phyloP scores from a whole-genome alignment of 2,113 vertebrate genomes.

The Asarcornis scutulata region DNA sequence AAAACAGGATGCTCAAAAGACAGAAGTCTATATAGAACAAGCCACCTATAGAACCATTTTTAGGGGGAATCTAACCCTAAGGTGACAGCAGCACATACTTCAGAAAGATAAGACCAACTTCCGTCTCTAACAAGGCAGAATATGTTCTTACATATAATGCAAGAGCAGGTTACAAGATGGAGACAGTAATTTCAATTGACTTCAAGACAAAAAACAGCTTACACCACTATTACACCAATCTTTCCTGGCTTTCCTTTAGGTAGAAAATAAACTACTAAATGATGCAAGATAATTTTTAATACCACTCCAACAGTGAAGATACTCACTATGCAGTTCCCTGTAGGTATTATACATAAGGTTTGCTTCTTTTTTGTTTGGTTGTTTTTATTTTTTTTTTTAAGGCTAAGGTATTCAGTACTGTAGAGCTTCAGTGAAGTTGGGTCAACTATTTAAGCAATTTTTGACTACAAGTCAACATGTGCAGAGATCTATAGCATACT shows the following conservation, averaged over 20 bases:
- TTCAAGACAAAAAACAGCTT: neutral
- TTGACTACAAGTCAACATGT: constrained; percentile 31
- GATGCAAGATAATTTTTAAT: neutral
- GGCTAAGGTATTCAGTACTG: constrained; percentile 57
- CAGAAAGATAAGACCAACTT: neutral
- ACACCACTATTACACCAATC: neutral
- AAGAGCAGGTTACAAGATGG: neutral
- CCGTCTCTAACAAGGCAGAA: neutral
- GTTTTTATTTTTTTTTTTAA: neutral
- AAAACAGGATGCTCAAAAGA: neutral
- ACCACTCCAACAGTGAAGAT: neutral
- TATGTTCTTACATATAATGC: neutral
- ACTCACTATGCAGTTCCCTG: constrained; percentile 2
- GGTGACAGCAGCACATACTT: neutral
- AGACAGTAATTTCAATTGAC: neutral
- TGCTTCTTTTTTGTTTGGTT: neutral
- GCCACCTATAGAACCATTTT: neutral
- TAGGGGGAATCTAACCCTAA: neutral
- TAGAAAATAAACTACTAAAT: neutral
- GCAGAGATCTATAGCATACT: constrained; percentile 27
- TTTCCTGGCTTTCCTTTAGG: constrained; percentile 2
- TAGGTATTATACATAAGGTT: neutral
- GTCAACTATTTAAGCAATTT: constrained; percentile 37
- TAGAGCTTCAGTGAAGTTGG: neutral
- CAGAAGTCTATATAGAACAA: neutral